phyloP scores from a whole-genome alignment of 2,888 invertebrate species.

The Lasius fuliginosus region DNA sequence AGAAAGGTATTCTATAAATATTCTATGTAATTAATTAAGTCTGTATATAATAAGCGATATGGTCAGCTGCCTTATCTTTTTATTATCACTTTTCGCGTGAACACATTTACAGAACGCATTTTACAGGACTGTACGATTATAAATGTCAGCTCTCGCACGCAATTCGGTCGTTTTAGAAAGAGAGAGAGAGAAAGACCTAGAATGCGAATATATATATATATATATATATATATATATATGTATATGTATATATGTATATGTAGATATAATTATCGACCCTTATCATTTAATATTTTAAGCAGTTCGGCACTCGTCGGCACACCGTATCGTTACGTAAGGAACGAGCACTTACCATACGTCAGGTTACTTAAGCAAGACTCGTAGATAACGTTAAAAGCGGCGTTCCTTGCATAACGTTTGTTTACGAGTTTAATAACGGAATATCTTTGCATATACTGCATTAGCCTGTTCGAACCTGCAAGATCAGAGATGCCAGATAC shows the following conservation, averaged over 20 bases:
- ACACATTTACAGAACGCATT: not conserved
- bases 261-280: slow-evolving; percentile 33
- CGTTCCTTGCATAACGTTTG: slow-evolving; percentile 34
- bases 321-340: slow-evolving; percentile 44
- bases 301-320: slow-evolving; percentile 31
- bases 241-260: not conserved
- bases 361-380: slow-evolving; percentile 47
- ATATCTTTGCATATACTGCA: slow-evolving; percentile 14
- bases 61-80: not conserved
- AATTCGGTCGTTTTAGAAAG: not conserved
- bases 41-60: not conserved
- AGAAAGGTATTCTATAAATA: slow-evolving; percentile 13
- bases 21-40: slow-evolving; percentile 22
- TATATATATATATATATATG: not conserved
- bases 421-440: slow-evolving; percentile 52
- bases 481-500: slow-evolving; percentile 3
- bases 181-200: not conserved
- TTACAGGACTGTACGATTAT: not conserved
- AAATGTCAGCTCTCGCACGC: slow-evolving; percentile 31
- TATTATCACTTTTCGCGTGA: not conserved
- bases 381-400: slow-evolving; percentile 55
- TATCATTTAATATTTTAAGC: slow-evolving; percentile 48
- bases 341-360: slow-evolving; percentile 49
- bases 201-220: not conserved
- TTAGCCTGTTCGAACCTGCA: slow-evolving; percentile 5